These are phyloP conservation scores for Philonicus albiceps DNA, from an alignment of 2,888 invertebrate genomes.

Conservation along the genomic window DNA sequence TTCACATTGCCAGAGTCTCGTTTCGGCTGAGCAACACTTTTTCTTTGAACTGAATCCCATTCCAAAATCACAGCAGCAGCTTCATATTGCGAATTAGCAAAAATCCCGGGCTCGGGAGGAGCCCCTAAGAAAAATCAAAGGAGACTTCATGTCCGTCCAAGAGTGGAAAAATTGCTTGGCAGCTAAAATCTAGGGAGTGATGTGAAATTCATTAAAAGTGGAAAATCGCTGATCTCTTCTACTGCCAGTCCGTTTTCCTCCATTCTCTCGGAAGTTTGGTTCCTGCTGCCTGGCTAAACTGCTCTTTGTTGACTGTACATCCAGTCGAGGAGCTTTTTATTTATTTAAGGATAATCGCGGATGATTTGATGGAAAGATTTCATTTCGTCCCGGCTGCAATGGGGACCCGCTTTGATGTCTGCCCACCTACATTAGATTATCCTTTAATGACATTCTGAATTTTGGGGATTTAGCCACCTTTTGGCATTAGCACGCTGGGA, in stretches of 20 bases:
- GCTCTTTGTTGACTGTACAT: neutral
- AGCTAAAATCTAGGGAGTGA: neutral
- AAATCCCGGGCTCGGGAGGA: neutral
- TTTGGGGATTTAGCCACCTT: neutral
- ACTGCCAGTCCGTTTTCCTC: neutral
- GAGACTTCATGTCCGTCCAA: neutral
- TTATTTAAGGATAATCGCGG: slow-evolving; percentile 5
- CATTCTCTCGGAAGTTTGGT: neutral
- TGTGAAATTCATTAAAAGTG: slow-evolving; percentile 6
- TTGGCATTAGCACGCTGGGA: neutral
- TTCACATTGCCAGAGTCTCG: neutral
- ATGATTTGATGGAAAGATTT: slow-evolving; percentile 13
- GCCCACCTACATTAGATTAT: neutral
- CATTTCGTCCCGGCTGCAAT: neutral
- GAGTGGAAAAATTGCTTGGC: neutral
- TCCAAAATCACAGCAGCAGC: neutral
- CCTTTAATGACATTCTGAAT: neutral
- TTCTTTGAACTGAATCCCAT: neutral
- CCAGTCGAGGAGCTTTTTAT: neutral
- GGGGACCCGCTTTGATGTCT: neutral
- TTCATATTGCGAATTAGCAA: neutral
- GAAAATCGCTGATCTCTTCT: neutral
- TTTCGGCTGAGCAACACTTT: neutral
- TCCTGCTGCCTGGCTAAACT: neutral
- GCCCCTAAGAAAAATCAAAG: neutral